Evolutionary conservation across 2,888 invertebrate species (phyloP).

Genomic region (Conops quadrifasciatus): DNA sequence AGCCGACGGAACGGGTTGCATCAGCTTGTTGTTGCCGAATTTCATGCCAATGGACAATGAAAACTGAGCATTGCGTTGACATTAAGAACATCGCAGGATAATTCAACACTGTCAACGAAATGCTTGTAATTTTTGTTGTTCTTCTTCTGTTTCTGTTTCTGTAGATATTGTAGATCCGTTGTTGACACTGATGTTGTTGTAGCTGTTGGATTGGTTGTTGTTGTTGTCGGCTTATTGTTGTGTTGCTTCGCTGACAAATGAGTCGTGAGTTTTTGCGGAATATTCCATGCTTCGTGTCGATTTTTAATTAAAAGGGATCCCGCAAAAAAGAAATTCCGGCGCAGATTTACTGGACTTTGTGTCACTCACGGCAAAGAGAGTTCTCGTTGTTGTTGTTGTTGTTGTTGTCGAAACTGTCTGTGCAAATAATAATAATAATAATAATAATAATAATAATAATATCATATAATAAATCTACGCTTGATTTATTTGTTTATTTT

Average conservation of each 20-base stretch:
- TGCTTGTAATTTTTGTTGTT: slow-evolving; percentile 27
- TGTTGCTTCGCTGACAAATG: slow-evolving; percentile 11
- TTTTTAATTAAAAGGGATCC: slow-evolving; percentile 14
- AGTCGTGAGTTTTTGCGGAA: slow-evolving; percentile 26
- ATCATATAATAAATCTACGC: too few species aligned
- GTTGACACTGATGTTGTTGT: slow-evolving; percentile 14
- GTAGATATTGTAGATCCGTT: slow-evolving; percentile 26
- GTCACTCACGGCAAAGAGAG: too few species aligned
- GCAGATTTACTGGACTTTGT: neutral
- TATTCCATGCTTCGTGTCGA: slow-evolving; percentile 8
- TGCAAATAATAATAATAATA: too few species aligned
- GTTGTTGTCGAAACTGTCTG: too few species aligned
- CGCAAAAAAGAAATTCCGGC: neutral
- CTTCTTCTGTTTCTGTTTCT: neutral
- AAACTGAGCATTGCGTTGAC: slow-evolving; percentile 14
- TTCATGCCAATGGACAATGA: neutral
- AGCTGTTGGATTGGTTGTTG: neutral
- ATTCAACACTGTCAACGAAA: slow-evolving; percentile 22
- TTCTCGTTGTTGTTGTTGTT: too few species aligned
- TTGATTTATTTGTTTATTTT: too few species aligned
- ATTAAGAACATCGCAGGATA: slow-evolving; percentile 17
- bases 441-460: too few species aligned
- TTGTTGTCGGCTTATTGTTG: neutral
- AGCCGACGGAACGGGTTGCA: too few species aligned
- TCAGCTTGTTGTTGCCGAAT: neutral